Percentiles rank a stretch among this genome's conserved stretches.
Evolutionary conservation across 2,888 invertebrate genomes (phyloP).

Genomic region (Hermaeophaga mercurialis): DNA sequence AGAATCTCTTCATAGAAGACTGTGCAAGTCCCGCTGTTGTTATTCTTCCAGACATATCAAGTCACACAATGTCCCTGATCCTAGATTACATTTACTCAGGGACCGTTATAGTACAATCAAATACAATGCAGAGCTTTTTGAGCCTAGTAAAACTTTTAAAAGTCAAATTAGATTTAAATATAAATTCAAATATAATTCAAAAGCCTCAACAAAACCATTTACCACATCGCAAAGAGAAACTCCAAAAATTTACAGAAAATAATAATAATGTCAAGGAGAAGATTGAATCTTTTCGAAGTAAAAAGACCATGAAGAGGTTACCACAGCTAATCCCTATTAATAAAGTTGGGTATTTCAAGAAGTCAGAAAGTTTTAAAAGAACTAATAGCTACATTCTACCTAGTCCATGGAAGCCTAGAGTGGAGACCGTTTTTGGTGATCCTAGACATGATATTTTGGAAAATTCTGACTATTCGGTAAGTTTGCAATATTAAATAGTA

Average conservation of each 20-base stretch:
- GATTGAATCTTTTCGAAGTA: slow-evolving; percentile 24
- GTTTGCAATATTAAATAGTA: no score
- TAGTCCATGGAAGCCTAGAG: slow-evolving; percentile 64
- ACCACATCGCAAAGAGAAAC: no score
- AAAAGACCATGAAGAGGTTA: slow-evolving; percentile 43
- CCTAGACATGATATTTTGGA: slow-evolving; percentile 47
- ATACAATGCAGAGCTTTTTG: slow-evolving; percentile 65
- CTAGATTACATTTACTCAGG: slow-evolving; percentile 74
- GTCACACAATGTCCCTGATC: slow-evolving; percentile 66
- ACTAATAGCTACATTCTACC: slow-evolving; percentile 62
- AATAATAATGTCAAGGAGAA: background rate
- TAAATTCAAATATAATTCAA: background rate
- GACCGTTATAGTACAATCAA: slow-evolving; percentile 64
- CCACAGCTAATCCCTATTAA: slow-evolving; percentile 51
- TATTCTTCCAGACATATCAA: slow-evolving; percentile 68
- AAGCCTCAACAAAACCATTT: no score
- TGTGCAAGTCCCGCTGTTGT: slow-evolving; percentile 65
- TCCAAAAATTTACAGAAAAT: no score
- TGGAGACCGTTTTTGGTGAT: slow-evolving; percentile 49
- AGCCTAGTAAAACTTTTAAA: slow-evolving; percentile 60
- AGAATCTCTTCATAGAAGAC: slow-evolving; percentile 50
- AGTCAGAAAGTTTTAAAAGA: slow-evolving; percentile 42
- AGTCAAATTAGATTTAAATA: slow-evolving; percentile 43
- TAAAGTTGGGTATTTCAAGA: slow-evolving; percentile 26
- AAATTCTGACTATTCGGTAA: slow-evolving; percentile 34